These are phyloP conservation scores for Paralichthys olivaceus DNA, from an alignment of 2,113 vertebrate species.

Conservation along the genomic window DNA sequence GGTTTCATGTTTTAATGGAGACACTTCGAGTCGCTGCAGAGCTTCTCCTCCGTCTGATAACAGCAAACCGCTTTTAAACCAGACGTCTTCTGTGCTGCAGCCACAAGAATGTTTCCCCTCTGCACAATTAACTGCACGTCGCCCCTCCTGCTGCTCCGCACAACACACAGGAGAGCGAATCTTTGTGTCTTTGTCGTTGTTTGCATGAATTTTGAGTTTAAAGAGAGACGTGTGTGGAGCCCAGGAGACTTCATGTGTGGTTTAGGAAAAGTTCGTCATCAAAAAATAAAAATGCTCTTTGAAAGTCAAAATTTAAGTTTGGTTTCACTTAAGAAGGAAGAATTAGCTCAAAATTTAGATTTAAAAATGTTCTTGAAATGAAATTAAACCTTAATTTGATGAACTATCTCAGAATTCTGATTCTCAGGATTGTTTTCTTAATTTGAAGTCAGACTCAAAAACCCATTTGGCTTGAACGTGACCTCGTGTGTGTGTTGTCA, in stretches of 20 bases:
- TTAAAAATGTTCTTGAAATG: too few relatives aligned
- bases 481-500: conserved; percentile 41
- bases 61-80: conserved; percentile 4
- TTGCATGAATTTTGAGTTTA: background rate
- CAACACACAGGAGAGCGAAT: conserved; percentile 7
- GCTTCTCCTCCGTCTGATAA: background rate
- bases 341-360: too few relatives aligned
- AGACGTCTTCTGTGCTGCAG: conserved; percentile 15
- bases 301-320: too few relatives aligned
- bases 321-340: too few relatives aligned
- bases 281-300: background rate
- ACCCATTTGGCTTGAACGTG: background rate
- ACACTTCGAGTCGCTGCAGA: background rate
- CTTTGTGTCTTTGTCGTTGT: too few relatives aligned
- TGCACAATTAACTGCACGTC: background rate
- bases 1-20: background rate
- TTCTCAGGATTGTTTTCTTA: too few relatives aligned
- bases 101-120: conserved; percentile 47
- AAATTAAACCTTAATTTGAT: background rate
- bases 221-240: background rate
- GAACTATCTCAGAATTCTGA: background rate
- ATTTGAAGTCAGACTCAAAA: too few relatives aligned
- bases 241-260: background rate
- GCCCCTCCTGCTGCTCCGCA: conserved; percentile 19
- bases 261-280: background rate